Evolutionary conservation across 2,888 invertebrate species (phyloP).

Genomic region (Athripsodes cinereus): DNA sequence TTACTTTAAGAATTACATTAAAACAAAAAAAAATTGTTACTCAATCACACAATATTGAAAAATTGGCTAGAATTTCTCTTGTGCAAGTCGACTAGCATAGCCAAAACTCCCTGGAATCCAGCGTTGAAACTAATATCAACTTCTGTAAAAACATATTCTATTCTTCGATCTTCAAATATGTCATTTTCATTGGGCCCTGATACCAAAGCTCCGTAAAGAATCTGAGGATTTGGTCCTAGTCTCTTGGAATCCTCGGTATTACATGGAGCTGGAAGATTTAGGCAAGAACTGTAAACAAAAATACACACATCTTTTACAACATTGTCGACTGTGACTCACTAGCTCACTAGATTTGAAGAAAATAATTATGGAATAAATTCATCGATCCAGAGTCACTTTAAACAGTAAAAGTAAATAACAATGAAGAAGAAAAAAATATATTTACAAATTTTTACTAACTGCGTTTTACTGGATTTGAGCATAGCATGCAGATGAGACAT

Average conservation of each 20-base stretch:
- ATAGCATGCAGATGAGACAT: too few relatives aligned
- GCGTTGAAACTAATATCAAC: slow-evolving; percentile 53
- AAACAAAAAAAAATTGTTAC: too few relatives aligned
- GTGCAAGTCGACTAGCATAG: slow-evolving; percentile 40
- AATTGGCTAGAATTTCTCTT: slow-evolving; percentile 5
- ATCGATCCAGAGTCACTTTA: too few relatives aligned
- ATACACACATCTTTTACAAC: too few relatives aligned
- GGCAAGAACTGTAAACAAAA: slow-evolving; percentile 49
- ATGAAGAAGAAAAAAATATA: too few relatives aligned
- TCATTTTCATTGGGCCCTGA: slow-evolving; percentile 52
- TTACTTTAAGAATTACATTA: too few relatives aligned
- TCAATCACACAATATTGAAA: slow-evolving; percentile 1
- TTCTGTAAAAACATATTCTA: slow-evolving; percentile 50
- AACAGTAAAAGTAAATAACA: too few relatives aligned
- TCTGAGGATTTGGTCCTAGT: slow-evolving; percentile 45
- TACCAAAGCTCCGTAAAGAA: slow-evolving; percentile 50
- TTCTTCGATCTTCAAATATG: slow-evolving; percentile 44
- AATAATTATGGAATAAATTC: too few relatives aligned
- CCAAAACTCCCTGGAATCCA: slow-evolving; percentile 49
- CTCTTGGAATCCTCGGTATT: slow-evolving; percentile 43
- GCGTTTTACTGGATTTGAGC: too few relatives aligned
- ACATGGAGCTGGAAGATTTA: slow-evolving; percentile 42
- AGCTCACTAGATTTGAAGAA: too few relatives aligned
- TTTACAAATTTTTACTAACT: too few relatives aligned
- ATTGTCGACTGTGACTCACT: too few relatives aligned